Evolutionary conservation across 2,888 invertebrate genomes (phyloP), one percentile per base, ranked within the genome.

Genomic region (Anoncus sp.): DNA sequence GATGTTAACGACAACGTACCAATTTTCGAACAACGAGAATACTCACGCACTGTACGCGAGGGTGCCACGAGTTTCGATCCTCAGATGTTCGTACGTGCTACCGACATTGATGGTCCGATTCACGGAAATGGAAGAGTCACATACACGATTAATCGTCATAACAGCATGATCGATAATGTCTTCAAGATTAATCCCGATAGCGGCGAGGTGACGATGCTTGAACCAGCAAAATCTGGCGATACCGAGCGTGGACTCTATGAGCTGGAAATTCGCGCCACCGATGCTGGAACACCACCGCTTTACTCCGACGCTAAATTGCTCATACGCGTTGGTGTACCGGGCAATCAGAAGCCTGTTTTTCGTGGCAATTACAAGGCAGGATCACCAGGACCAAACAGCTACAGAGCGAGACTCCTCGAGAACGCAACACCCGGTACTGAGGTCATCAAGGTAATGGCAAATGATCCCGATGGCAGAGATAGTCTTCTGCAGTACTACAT

Each of bases 1-100:
- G 97, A 97, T 85, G 93, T 96, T 0, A 97, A 97, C 84, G 97
- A 97, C 85, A 96, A 97, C 84, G 92, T 94, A 27, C 97, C 97
- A 0, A 86, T 93, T 1, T 97, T 96, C 87, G 95, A 96, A 85
- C 92, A 93, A 31, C 85, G 91, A 0, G 96, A 96, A 81, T 96
- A 96, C 84, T 94, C 94, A 24, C 92, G 96, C 70, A 96, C 95
- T 0, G 94, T 97, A 6, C 92, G 96, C 74, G 97, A 97, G 88
- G 96, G 95, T 0, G 95, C 95, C 0, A 93, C 93, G 0, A 94
- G 93, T 82, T 97, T 97, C 88, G 95, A 96, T 82, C 96, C 97
- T 0, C 96, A 96, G 77, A 93, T 97, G 84, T 94, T 95, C 81
- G 94, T 97, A 10, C 93, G 95, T 89, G 97, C 97, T 0, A 94